phyloP scores from a whole-genome alignment of 2,113 vertebrate species.

The Dicentrarchus labrax region DNA sequence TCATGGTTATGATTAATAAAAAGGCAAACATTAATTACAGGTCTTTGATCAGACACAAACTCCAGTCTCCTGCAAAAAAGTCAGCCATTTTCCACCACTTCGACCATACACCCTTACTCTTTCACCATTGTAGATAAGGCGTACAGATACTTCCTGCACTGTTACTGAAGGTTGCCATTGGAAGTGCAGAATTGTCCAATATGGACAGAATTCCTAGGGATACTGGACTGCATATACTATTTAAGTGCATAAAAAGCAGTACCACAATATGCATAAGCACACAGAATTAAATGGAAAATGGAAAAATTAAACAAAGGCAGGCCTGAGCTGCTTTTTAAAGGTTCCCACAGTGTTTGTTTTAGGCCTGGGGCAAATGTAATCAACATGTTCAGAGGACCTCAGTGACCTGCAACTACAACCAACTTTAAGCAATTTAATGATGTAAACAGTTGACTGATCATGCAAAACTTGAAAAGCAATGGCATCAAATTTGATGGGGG shows the following conservation, averaged over 20 bases:
- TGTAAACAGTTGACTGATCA: not conserved
- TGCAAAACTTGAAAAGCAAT: not conserved
- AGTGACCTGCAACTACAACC: not conserved
- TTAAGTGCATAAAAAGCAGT: not conserved
- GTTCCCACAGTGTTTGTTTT: not conserved
- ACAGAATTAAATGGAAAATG: too few species aligned
- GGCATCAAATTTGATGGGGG: not conserved
- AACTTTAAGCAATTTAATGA: not conserved
- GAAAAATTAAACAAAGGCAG: not conserved
- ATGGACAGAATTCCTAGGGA: not conserved
- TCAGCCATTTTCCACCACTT: not conserved
- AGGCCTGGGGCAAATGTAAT: not conserved
- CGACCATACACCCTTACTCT: not conserved
- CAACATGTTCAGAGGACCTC: not conserved
- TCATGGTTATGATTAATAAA: not conserved
- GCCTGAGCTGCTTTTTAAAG: not conserved
- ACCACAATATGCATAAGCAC: not conserved
- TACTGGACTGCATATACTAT: not conserved
- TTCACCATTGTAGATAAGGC: not conserved
- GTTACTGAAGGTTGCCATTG: not conserved
- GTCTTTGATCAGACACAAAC: not conserved
- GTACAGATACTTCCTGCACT: too few species aligned
- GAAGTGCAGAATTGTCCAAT: not conserved
- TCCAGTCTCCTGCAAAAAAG: not conserved
- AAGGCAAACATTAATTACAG: not conserved